Conservation (phyloP, 2,113 vertebrate species). For the Megaleporinus macrocephalus region DNA sequence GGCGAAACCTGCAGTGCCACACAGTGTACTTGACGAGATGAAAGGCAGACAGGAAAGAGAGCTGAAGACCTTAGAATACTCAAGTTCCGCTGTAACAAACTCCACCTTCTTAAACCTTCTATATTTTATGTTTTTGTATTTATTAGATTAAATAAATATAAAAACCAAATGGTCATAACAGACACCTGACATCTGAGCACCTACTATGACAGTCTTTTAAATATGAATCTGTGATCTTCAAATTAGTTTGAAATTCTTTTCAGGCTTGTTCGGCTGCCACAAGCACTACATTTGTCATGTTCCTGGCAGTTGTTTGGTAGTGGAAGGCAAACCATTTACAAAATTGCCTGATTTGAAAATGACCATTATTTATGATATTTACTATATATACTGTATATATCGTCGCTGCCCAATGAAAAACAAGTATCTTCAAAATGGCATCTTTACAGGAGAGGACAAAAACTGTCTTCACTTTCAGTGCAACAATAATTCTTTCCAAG, state of each 20-base stretch:
- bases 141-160: too few species aligned
- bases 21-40: slow-evolving; percentile 26
- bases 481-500: too few species aligned
- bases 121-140: not conserved
- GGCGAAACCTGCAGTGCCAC: slow-evolving; percentile 14
- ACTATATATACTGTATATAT: too few species aligned
- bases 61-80: not conserved
- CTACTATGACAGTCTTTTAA: too few species aligned
- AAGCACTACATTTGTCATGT: not conserved
- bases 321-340: not conserved
- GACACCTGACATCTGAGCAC: too few species aligned
- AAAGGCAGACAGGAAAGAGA: slow-evolving; percentile 16
- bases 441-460: not conserved
- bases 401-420: too few species aligned
- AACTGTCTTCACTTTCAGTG: too few species aligned
- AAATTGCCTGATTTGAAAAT: not conserved
- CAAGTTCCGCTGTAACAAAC: not conserved
- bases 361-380: too few species aligned
- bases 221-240: too few species aligned
- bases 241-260: not conserved
- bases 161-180: too few species aligned
- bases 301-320: not conserved
- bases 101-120: not conserved
- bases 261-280: not conserved
- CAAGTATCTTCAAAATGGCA: too few species aligned